phyloP scores from a whole-genome alignment of 2,797 vertebrate species.

The Emydoidea blandingii region DNA sequence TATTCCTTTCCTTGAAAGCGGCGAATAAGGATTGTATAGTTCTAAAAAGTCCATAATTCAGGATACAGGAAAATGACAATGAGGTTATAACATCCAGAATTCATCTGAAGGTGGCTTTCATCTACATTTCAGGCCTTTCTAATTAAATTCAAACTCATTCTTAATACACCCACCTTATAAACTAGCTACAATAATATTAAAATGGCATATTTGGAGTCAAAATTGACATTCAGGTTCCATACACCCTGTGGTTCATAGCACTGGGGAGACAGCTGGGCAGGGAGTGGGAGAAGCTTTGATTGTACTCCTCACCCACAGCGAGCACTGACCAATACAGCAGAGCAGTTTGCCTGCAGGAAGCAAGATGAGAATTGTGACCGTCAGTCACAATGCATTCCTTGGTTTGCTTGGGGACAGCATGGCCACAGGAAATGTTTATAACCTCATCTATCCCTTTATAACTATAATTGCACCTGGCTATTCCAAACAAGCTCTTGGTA shows the following conservation, averaged over 20 bases:
- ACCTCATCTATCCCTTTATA: neutral
- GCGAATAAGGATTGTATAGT: neutral
- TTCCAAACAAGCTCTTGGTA: neutral
- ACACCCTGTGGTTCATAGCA: neutral
- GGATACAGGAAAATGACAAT: neutral
- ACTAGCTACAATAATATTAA: neutral
- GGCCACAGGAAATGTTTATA: neutral
- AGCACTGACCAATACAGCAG: neutral
- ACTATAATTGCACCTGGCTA: neutral
- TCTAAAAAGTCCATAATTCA: neutral
- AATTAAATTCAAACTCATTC: neutral
- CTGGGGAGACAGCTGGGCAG: neutral
- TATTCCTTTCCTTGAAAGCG: neutral
- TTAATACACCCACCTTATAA: neutral
- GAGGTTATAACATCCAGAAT: neutral
- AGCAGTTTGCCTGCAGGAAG: neutral
- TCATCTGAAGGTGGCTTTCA: neutral
- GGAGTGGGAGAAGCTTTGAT: neutral
- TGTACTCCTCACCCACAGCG: neutral
- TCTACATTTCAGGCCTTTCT: accelerated
- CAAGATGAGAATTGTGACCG: neutral
- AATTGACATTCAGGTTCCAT: neutral
- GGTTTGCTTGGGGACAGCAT: neutral
- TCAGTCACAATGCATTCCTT: neutral
- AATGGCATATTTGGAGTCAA: neutral